Base-by-base conservation (phyloP, 2,888 invertebrate species). In the Chrysolina haemoptera region DNA sequence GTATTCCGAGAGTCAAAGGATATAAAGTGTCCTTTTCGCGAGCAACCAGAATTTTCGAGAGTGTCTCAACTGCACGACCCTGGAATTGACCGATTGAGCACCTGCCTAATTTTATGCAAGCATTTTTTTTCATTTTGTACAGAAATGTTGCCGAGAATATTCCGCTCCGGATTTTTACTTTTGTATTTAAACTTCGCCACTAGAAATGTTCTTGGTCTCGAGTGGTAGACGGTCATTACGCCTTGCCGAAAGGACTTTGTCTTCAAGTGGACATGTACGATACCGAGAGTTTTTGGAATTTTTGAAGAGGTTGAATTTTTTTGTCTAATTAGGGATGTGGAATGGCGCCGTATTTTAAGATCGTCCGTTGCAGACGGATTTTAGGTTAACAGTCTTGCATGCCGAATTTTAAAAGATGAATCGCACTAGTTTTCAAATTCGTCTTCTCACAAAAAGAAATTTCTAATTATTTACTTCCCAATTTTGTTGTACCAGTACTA, bases 61-160 rank as follows among this genome's bases (percentile, higher is more conserved):
- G 67, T 71, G 79, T 79, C 78, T 79, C 75, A 71, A 76, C 73
- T 71, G 70, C 12, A 53, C 70, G 73, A 74, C 73, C 77, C 64
- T 41, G 55, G 65, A 77, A 68, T 76, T 78, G 76, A 75, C 75
- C 77, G 73, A 73, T 75, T 62, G 73, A 75, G 78, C 50, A 70
- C 72, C 66, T 40, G 55, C 50, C 72, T 75, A 71, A 74, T 71
- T 72, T 63, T 62, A 68, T 68, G 66, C 43, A 50, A 16, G 43
- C 3, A 46, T 65, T 46, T 65, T 65, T 59, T 59, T 59, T 59
- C 59, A 27, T 68, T 66, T 68, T 68, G 46, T 27, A 35, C 41
- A 5, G 59, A 18, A 53, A 55, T 59, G 43, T 62, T 68, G 62
- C 62, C 55, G n/a, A 35, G 62, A 48, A 69, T 22, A 46, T 59